phyloP scores from a whole-genome alignment of 2,888 invertebrate genomes.

The Macrosiphum euphorbiae region DNA sequence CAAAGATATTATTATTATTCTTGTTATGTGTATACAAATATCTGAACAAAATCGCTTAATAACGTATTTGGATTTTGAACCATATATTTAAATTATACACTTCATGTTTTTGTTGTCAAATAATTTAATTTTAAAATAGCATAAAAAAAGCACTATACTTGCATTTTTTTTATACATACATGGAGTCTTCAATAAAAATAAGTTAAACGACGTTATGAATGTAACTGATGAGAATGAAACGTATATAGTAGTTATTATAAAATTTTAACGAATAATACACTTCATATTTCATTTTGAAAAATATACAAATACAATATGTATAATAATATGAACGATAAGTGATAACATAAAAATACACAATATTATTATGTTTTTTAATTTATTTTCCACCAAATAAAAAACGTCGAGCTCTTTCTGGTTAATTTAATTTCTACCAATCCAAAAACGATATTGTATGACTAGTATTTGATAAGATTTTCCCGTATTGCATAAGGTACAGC shows the following conservation, averaged over 20 bases:
- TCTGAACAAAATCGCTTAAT: background rate
- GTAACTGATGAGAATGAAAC: background rate
- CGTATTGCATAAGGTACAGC: background rate
- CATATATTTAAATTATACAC: background rate
- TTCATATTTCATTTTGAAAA: background rate
- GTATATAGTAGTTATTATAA: too few relatives aligned
- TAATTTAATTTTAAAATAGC: background rate
- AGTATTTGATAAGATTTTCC: background rate
- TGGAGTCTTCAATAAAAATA: background rate
- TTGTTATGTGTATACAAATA: background rate
- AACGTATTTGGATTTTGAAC: background rate
- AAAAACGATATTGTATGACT: background rate
- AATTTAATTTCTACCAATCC: background rate
- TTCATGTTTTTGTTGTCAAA: background rate
- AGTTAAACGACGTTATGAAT: background rate
- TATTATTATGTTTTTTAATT: background rate
- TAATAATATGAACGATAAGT: too few relatives aligned
- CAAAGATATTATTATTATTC: background rate
- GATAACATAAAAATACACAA: background rate
- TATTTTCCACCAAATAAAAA: background rate
- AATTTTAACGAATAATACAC: background rate
- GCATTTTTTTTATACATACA: background rate
- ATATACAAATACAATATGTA: background rate
- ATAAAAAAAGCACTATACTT: background rate
- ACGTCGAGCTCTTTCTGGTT: background rate